Percentiles rank a stretch among this genome's conserved stretches.
Evolutionary conservation across 2,113 vertebrate genomes (phyloP).

Genomic region (Lamprologus tigripictilis): DNA sequence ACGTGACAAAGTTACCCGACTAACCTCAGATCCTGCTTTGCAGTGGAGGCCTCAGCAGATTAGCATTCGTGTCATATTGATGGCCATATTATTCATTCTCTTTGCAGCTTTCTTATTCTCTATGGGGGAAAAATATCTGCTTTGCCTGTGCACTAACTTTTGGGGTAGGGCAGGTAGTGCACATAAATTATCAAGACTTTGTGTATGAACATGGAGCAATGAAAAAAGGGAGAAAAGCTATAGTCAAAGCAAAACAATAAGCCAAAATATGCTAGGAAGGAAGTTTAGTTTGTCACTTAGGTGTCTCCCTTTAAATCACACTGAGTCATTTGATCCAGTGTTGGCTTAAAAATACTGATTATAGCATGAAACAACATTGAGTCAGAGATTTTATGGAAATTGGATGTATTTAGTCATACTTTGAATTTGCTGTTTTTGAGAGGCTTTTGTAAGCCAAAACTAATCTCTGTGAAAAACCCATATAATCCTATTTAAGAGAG

Average conservation of each 20-base stretch:
- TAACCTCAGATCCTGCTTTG: neutral
- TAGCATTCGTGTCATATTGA: neutral
- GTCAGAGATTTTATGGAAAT: neutral
- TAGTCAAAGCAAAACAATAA: neutral
- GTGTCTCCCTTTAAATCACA: neutral
- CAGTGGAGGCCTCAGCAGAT: neutral
- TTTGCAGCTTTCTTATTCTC: neutral
- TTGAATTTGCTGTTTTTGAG: constrained; percentile 1
- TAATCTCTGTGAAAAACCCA: constrained; percentile 36
- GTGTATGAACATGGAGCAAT: neutral
- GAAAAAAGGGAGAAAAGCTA: neutral
- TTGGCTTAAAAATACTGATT: neutral
- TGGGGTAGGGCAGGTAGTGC: neutral
- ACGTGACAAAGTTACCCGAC: neutral
- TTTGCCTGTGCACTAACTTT: neutral
- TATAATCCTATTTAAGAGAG: constrained; percentile 33
- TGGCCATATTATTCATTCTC: neutral
- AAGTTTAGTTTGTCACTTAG: neutral
- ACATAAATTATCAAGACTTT: neutral
- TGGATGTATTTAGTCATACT: neutral
- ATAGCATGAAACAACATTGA: neutral
- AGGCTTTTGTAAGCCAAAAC: neutral
- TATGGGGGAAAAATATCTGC: fast-evolving
- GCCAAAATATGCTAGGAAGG: neutral
- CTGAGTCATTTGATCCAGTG: neutral